These are phyloP conservation scores for Sepioteuthis lessoniana DNA, from an alignment of 2,888 invertebrate genomes.

Conservation along the genomic window DNA sequence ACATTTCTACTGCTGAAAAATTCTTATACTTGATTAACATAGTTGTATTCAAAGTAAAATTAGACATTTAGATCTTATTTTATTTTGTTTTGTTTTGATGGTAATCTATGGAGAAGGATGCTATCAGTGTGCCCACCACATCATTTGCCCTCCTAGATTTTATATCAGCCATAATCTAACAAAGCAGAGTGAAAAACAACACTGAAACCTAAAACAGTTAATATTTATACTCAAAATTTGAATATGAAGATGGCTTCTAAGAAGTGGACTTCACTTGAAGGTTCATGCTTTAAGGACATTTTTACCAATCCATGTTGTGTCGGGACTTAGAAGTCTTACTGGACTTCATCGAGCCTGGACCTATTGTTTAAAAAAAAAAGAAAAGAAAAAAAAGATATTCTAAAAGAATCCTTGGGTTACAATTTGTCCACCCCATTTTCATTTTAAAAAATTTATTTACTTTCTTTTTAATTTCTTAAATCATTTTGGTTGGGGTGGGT, in stretches of 20 bases:
- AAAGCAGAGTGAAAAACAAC: not conserved
- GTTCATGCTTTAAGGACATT: not conserved
- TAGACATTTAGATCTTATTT: constrained; percentile 25
- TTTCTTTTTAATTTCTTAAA: not conserved
- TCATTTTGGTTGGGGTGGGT: not conserved
- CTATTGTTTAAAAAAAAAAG: too few species aligned
- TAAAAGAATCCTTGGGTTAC: not conserved
- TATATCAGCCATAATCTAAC: not conserved
- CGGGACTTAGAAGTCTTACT: not conserved
- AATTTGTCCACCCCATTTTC: not conserved
- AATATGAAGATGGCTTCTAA: not conserved
- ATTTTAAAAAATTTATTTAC: not conserved
- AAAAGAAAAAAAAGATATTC: not conserved
- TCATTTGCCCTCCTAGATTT: not conserved
- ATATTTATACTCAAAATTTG: not conserved
- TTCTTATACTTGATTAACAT: not conserved
- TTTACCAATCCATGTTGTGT: not conserved
- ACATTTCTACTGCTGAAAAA: not conserved
- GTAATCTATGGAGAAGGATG: not conserved
- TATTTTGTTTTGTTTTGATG: not conserved
- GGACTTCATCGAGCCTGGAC: not conserved
- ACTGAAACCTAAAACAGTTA: not conserved
- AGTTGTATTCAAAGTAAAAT: not conserved
- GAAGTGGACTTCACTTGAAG: too few species aligned
- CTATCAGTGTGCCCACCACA: not conserved